Evolutionary conservation across 2,888 invertebrate genomes (phyloP), one percentile per base, ranked within the genome.

Genomic region (Rhimphoctona megacephalus): DNA sequence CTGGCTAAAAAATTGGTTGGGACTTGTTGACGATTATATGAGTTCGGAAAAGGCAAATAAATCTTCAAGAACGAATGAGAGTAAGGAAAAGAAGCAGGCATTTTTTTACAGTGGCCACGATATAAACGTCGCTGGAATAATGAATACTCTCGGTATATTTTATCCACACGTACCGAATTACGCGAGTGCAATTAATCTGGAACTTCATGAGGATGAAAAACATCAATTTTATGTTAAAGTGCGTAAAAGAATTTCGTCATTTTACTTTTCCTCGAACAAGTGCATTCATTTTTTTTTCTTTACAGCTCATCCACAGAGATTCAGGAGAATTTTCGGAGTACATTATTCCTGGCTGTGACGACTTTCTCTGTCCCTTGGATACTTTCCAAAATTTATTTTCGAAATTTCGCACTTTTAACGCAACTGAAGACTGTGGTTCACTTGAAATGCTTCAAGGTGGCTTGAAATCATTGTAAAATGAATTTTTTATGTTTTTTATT

Each of bases 31-130:
- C 7, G n/a, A 79, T 19, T 81, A 83, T 25, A n/a, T 83, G 4
- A 69, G 69, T 52, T 80, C 81, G 30, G 36, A 33, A 33, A n/a
- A n/a, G n/a, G 11, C 49, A 25, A 43, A 49, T 64, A 39, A 64
- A 39, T 78, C 64, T 6, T 46, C 25, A 6, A 57, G 67, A 17
- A 88, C 83, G 84, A 7, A 74, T 36, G 84, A 79, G 86, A 14
- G 19, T 87, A 3, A 39, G 79, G 39, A 22, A 72, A 33, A 77
- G 89, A n/a, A 61, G 14, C 92, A 91, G 80, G 86, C 92, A 0
- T 89, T 90, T 66, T 85, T 93, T 19, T 94, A 92, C 77, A 92
- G 93, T 39, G 93, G 92, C 0, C 91, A 92, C 49, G 92, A 91
- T n/a, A 90, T 89, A 19, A 93, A 92, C 33, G 81, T 93, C 46